Evolutionary conservation across 2,113 vertebrate species (phyloP), one percentile per base, ranked within the genome.

Genomic region (Pogonocichla stellata): DNA sequence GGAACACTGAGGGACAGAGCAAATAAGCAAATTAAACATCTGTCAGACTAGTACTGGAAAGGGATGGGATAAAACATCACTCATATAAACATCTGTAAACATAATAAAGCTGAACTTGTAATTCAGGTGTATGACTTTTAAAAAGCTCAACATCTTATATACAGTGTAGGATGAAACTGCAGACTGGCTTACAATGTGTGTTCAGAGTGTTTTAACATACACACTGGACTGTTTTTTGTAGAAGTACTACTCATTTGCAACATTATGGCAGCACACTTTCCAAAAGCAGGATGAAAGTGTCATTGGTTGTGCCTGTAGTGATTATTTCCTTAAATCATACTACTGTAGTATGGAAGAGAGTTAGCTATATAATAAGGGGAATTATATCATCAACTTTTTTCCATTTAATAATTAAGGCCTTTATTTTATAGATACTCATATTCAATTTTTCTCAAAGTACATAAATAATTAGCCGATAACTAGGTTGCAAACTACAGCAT

Each of bases 251-350:
- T 67, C 61, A 61, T 16, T 24, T 34, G 18, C 47, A 45, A 14
- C 17, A 19, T 13, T 23, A 53, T 45, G 16, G 70, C 24, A 92
- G 48, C 22, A 56, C 19, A 13, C 24, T 77, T 62, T 71, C 65
- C 82, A 92, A 29, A 90, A 65, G 22, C 17, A n/a, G 15, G 28
- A 53, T 58, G n/a, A 28, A 66, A 73, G 17, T 78, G 58, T 14
- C 2, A 1, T 61, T 51, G 66, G 19, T 18, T 75, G n/a, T 0
- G 1, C 11, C 4, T 25, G 8, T 12, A 79, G 16, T 12, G 24
- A 56, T 43, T 67, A 82, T 91, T 71, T 33, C 16, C 45, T 74
- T 36, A 80, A 51, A 38, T 65, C 40, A 24, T 20, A 24, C 16
- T 33, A 36, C 16, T 50, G 24, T n/a, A 71, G 24, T 25, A 74